Conservation (phyloP, 2,888 invertebrate species). For the Clunio marinus region DNA sequence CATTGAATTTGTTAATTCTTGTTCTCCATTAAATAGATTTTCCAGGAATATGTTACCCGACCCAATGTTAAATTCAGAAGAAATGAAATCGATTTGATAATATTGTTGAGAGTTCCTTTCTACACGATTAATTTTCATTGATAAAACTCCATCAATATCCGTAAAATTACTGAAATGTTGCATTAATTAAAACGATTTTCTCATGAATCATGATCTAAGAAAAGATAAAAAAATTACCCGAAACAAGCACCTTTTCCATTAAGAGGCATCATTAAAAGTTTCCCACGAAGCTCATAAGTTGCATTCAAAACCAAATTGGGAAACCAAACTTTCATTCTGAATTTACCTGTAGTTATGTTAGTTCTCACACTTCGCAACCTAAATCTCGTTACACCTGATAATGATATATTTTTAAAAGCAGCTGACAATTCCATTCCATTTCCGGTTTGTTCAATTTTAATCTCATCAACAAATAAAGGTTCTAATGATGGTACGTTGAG, state of each 20-base stretch:
- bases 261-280: constrained; percentile 69
- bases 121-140: constrained; percentile 59
- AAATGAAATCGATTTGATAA: constrained; percentile 60
- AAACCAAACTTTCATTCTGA: constrained; percentile 60
- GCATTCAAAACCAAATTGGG: constrained; percentile 63
- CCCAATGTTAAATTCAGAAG: constrained; percentile 63
- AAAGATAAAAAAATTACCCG: too few species aligned
- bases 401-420: constrained; percentile 60
- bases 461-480: constrained; percentile 63
- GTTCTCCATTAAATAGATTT: constrained; percentile 69
- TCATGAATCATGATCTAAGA: too few species aligned
- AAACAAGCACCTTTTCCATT: constrained; percentile 62
- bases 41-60: constrained; percentile 62
- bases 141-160: constrained; percentile 62
- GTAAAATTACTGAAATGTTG: constrained; percentile 66
- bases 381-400: constrained; percentile 62
- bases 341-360: constrained; percentile 55
- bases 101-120: constrained; percentile 54
- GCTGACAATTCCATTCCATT: constrained; percentile 67
- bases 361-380: constrained; percentile 63
- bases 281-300: constrained; percentile 63
- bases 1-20: constrained; percentile 64
- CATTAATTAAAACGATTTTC: too few species aligned
- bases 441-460: constrained; percentile 64
- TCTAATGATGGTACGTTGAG: constrained; percentile 66